Evolutionary conservation across 2,113 vertebrate genomes (phyloP).

Genomic region (Mormoops blainvillei): DNA sequence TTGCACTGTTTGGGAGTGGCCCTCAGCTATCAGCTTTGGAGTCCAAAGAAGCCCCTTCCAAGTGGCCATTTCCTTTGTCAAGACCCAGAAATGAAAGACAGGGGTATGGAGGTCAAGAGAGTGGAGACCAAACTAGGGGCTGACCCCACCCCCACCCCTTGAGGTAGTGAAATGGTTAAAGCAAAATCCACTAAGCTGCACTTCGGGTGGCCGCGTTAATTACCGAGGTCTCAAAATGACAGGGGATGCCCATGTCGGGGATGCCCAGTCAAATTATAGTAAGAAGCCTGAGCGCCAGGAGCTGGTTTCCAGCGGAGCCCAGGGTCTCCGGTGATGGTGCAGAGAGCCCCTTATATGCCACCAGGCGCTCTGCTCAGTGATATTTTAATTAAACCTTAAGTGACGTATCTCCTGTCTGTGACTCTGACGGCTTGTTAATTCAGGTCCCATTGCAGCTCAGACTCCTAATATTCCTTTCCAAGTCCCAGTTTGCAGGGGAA

Average conservation of each 20-base stretch:
- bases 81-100: conserved; percentile 17
- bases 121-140: background rate
- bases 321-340: background rate
- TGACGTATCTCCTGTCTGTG: conserved; percentile 53
- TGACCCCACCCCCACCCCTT: background rate
- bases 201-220: background rate
- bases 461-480: background rate
- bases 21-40: background rate
- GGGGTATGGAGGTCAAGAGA: background rate
- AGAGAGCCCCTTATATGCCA: background rate
- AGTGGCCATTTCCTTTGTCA: background rate
- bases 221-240: background rate
- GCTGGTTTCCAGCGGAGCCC: background rate
- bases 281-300: background rate
- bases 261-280: background rate
- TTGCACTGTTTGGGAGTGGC: background rate
- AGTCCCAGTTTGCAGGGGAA: background rate
- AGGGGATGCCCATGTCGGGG: background rate
- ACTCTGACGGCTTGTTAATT: conserved; percentile 41
- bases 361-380: conserved; percentile 5
- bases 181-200: background rate
- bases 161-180: background rate
- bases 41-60: background rate
- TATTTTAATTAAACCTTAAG: conserved; percentile 56
- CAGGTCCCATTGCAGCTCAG: conserved; percentile 21